Conservation (phyloP, 1,140 invertebrate species). For the Procambarus virginalis region DNA sequence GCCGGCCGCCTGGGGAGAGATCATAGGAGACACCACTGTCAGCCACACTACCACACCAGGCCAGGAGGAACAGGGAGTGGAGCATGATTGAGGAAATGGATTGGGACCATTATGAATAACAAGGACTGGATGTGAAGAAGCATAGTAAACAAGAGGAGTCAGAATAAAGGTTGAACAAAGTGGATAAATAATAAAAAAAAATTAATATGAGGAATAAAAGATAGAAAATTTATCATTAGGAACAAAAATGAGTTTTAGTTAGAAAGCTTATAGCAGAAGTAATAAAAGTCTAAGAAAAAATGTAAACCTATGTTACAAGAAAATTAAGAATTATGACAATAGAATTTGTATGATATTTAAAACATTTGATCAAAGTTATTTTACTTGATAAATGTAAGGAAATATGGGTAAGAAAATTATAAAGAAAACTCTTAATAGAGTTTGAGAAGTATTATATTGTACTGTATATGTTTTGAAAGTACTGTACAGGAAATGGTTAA, state of each 20-base stretch:
- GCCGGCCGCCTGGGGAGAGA: conserved; percentile 77
- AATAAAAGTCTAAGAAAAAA: too few species aligned
- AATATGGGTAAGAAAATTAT: not conserved
- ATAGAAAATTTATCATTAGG: not conserved
- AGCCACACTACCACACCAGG: conserved; percentile 59
- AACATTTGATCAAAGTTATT: too few species aligned
- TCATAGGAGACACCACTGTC: conserved; percentile 56
- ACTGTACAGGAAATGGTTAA: too few species aligned
- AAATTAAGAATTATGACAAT: too few species aligned
- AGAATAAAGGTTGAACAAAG: not conserved
- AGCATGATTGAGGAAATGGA: conserved; percentile 5
- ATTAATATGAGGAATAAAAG: not conserved
- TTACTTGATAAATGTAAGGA: not conserved
- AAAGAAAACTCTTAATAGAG: too few species aligned
- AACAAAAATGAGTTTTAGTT: too few species aligned
- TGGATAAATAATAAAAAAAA: not conserved
- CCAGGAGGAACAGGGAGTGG: conserved; percentile 35
- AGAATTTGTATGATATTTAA: too few species aligned
- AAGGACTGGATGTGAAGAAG: not conserved
- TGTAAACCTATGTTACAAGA: too few species aligned
- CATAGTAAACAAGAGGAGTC: not conserved
- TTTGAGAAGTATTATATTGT: too few species aligned
- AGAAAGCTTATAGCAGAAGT: too few species aligned
- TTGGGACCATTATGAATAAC: not conserved
- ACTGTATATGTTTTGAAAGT: too few species aligned